These are phyloP conservation scores for Drosophila bocki DNA, from an alignment of 1,140 invertebrate species.

Conservation along the genomic window DNA sequence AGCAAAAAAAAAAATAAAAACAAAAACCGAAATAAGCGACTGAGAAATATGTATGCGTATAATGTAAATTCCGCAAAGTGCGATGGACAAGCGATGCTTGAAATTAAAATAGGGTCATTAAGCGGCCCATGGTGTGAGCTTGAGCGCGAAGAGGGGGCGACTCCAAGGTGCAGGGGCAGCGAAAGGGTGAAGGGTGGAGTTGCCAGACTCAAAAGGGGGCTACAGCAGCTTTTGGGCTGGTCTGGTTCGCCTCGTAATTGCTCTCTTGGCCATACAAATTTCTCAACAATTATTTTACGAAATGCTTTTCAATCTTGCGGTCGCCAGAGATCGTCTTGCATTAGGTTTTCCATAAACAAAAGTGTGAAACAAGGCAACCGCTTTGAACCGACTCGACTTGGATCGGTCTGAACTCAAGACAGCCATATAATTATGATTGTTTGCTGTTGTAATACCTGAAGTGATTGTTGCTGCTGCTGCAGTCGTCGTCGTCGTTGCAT, in stretches of 20 bases:
- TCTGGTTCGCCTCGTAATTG: constrained; percentile 47
- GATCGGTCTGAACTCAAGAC: constrained; percentile 30
- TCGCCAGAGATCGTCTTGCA: constrained; percentile 39
- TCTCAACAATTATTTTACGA: constrained; percentile 81
- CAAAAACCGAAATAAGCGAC: constrained; percentile 45
- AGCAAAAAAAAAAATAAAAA: constrained; percentile 39
- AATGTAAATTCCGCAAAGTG: constrained; percentile 82
- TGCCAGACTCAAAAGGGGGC: constrained; percentile 3
- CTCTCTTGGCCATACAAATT: constrained; percentile 68
- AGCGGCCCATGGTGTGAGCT: constrained; percentile 61
- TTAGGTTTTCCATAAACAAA: constrained; percentile 70
- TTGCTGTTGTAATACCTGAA: constrained; percentile 46
- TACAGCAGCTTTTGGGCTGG: constrained; percentile 28
- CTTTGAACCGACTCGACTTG: constrained; percentile 52
- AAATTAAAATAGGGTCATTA: constrained; percentile 83
- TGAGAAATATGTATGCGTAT: constrained; percentile 70
- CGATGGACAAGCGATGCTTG: constrained; percentile 80
- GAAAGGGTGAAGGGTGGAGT: constrained; percentile 1
- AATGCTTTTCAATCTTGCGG: constrained; percentile 73
- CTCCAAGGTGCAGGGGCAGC: constrained; percentile 12
- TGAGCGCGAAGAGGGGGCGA: constrained; percentile 18
- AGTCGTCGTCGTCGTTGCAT: constrained; percentile 22
- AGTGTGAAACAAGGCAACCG: constrained; percentile 67
- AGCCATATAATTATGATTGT: constrained; percentile 71
- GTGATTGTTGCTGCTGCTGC: constrained; percentile 45